Evolutionary conservation across 2,797 vertebrate genomes (phyloP), one percentile per base, ranked within the genome.

Genomic region (Hybognathus amarus): DNA sequence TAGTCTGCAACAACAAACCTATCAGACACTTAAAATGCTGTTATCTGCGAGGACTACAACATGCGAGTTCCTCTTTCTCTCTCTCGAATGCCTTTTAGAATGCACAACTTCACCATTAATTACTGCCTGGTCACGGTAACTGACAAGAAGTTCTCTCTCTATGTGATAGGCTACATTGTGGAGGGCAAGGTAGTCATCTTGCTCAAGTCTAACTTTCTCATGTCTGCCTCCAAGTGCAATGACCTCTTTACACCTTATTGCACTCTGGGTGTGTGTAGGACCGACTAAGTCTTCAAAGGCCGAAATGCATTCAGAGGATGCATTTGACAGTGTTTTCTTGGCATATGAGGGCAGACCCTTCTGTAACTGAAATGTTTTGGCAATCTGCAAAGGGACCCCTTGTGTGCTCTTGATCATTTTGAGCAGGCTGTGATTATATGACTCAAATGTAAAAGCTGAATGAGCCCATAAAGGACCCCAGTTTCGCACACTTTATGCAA

Each of bases 381-480:
- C n/a, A 63, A 63, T 63, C n/a, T 63, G 61, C n/a, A 63, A 27
- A 27, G 61, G 24, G 11, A 63, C 61, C n/a, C 24, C 61, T 27
- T 63, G 61, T 63, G 61, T 63, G 27, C 42, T 45, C 42, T 45
- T 45, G 42, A 45, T 45, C 3, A 45, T 45, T 45, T 36, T 33
- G 17, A 67, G 30, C 30, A 66, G 33, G 33, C 64, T 66, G 64
- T 66, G 17, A 66, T 52, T 52, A 52, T 52, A 52, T 52, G 50
- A 52, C 50, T 52, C 50, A 52, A 52, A 52, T 22, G 50, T 52
- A 18, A 52, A 52, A 52, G 50, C 50, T 52, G 50, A 52, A 52
- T 52, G 50, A 52, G 50, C 50, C 76, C 76, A 78, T 22, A 78
- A 36, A 20, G 76, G 76, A 22, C 56, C 76, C 76, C 76, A 78